These are phyloP conservation scores for Hycleus cichorii DNA, from an alignment of 1,140 invertebrate genomes.

Conservation along the genomic window DNA sequence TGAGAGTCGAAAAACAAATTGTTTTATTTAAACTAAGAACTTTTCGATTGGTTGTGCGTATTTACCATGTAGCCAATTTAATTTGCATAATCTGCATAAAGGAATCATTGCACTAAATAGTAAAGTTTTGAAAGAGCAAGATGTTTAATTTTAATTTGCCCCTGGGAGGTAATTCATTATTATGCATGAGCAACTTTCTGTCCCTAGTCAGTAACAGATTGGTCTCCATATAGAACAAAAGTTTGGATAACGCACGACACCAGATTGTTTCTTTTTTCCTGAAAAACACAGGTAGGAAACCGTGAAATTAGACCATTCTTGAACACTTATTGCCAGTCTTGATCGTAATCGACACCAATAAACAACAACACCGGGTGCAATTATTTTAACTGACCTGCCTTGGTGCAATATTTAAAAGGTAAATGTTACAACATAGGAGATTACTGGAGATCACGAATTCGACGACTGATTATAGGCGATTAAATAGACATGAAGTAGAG, in stretches of 20 bases:
- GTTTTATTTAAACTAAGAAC: no score
- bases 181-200: slow-evolving; percentile 39
- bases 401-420: slow-evolving; percentile 21
- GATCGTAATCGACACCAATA: slow-evolving; percentile 26
- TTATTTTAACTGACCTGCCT: slow-evolving; percentile 15
- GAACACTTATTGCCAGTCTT: neutral
- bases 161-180: slow-evolving; percentile 43
- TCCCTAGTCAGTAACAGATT: slow-evolving; percentile 34
- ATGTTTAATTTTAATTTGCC: slow-evolving; percentile 44
- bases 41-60: no score
- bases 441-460: slow-evolving; percentile 8
- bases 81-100: slow-evolving; percentile 35
- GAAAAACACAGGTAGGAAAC: slow-evolving; percentile 13
- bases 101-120: slow-evolving; percentile 43
- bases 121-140: slow-evolving; percentile 40
- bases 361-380: slow-evolving; percentile 23
- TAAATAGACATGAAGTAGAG: neutral
- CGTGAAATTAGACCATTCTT: slow-evolving; percentile 26
- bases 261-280: neutral
- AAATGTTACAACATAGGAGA: slow-evolving; percentile 1
- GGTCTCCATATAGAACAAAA: slow-evolving; percentile 36
- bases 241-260: slow-evolving; percentile 32
- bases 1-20: no score
- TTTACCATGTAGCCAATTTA: no score
- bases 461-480: slow-evolving; percentile 11